These are phyloP conservation scores for Busseola fusca DNA, from an alignment of 2,888 invertebrate genomes.

Conservation along the genomic window DNA sequence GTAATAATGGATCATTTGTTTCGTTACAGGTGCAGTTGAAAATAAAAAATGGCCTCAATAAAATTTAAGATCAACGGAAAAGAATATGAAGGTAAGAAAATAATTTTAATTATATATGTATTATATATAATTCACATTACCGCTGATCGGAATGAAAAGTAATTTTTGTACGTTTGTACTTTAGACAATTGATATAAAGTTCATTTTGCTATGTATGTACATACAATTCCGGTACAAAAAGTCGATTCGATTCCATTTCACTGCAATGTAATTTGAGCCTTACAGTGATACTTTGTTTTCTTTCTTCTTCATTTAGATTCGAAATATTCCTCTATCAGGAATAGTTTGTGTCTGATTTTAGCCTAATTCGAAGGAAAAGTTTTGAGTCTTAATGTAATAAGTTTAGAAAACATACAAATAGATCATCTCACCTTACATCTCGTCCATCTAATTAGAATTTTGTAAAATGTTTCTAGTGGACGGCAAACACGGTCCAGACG, in stretches of 20 bases:
- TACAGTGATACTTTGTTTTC: neutral
- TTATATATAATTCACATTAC: neutral
- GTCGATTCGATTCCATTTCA: neutral
- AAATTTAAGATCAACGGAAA: slow-evolving; percentile 66
- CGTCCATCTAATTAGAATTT: neutral
- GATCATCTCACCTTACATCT: neutral
- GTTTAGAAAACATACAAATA: neutral
- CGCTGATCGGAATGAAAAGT: neutral
- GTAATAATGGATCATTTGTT: neutral
- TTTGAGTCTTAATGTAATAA: neutral
- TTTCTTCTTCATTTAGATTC: neutral
- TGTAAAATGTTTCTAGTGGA: slow-evolving; percentile 63
- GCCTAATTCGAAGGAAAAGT: neutral
- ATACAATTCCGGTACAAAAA: neutral
- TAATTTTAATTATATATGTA: too few relatives aligned
- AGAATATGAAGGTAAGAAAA: slow-evolving; percentile 64
- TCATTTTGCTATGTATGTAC: neutral
- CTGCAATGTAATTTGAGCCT: neutral
- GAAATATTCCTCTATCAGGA: neutral
- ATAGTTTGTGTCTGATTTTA: neutral
- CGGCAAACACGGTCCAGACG: slow-evolving; percentile 71
- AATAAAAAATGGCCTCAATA: slow-evolving; percentile 45
- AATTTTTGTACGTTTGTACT: neutral
- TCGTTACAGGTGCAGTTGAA: neutral
- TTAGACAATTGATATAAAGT: neutral